Conservation (phyloP, 2,888 invertebrate species). For the Prosopocoilus inquinatus region DNA sequence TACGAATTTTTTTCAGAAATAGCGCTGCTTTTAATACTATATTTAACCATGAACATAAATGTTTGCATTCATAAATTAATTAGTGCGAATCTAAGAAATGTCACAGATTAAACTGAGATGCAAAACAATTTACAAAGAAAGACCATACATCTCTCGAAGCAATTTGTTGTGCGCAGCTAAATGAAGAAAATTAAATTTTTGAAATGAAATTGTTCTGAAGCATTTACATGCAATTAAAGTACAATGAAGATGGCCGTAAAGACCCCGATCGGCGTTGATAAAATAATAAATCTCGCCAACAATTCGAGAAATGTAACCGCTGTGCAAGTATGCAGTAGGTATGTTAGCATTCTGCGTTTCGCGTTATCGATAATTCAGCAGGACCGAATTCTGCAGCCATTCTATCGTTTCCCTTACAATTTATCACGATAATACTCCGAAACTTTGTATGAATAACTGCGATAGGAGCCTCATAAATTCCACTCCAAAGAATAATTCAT, state of each 20-base stretch:
- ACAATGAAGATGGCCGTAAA: constrained; percentile 17
- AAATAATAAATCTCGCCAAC: constrained; percentile 21
- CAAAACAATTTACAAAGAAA: no score
- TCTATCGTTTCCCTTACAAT: constrained; percentile 31
- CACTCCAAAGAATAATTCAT: constrained; percentile 34
- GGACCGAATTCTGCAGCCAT: constrained; percentile 27
- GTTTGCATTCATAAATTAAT: no score
- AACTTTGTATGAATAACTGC: constrained; percentile 37
- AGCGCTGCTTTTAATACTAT: no score
- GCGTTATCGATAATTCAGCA: constrained; percentile 23
- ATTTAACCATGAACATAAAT: no score
- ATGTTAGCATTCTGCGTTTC: constrained; percentile 21
- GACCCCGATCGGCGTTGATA: constrained; percentile 17
- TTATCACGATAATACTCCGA: constrained; percentile 37
- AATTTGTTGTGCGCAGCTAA: no score
- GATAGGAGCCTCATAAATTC: constrained; percentile 33
- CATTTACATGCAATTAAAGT: constrained; percentile 20
- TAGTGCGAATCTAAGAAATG: no score
- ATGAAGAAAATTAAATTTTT: no score
- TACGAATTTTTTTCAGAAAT: no score
- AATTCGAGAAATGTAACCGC: constrained; percentile 20
- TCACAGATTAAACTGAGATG: no score
- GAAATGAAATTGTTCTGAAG: neutral
- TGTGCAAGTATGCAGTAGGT: constrained; percentile 18
- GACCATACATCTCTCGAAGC: no score